A percentile compares a stretch with the other conserved stretches of the same genome.
Conservation (phyloP, 2,113 vertebrate genomes). For the Scatophagus argus region DNA sequence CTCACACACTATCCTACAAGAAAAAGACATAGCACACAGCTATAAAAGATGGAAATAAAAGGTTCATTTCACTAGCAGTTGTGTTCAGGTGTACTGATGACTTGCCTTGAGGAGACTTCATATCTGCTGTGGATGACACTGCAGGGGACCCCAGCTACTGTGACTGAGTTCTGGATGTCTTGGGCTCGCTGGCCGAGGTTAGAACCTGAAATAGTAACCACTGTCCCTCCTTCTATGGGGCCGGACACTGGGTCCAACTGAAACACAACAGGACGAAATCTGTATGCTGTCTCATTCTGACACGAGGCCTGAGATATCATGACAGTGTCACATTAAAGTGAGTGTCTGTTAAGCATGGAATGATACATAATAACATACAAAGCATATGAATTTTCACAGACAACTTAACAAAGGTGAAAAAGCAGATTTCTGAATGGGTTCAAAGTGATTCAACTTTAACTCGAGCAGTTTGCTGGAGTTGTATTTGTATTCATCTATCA, state of each 20-base stretch:
- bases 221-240: slow-evolving; percentile 92
- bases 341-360: neutral
- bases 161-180: slow-evolving; percentile 91
- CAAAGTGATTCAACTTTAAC: no score
- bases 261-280: slow-evolving; percentile 25
- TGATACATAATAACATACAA: no score
- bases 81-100: neutral
- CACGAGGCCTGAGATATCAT: neutral
- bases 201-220: slow-evolving; percentile 94
- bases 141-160: slow-evolving; percentile 91
- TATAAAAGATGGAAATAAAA: neutral
- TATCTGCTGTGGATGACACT: slow-evolving; percentile 89
- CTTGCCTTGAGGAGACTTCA: slow-evolving; percentile 92
- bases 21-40: neutral
- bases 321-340: neutral
- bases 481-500: no score
- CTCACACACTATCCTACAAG: slow-evolving; percentile 91
- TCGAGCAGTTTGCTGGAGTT: no score
- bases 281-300: neutral
- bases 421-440: no score
- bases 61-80: neutral
- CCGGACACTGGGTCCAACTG: slow-evolving; percentile 94
- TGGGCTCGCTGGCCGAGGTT: slow-evolving; percentile 95
- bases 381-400: no score
- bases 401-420: no score